A percentile compares a stretch with the other conserved stretches of the same genome.
Conservation (phyloP, 92 coral and sea anemone genomes). For the Phymanthus crucifer region DNA sequence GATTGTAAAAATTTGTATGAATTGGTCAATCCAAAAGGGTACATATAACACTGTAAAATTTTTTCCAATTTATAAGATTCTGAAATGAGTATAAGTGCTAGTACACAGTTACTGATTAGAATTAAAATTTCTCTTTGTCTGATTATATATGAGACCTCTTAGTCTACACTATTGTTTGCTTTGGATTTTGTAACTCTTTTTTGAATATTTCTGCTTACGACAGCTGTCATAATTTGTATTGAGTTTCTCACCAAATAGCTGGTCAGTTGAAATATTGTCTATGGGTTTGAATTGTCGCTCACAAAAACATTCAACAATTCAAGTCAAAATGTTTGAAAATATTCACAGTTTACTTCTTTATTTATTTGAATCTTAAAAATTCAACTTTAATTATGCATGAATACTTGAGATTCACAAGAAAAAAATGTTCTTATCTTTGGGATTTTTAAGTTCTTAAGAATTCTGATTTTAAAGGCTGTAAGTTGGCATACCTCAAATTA, state of each 20-base stretch:
- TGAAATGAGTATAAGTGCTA: too few relatives aligned
- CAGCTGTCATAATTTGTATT: not conserved
- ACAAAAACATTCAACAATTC: not conserved
- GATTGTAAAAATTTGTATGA: too few relatives aligned
- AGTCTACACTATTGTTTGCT: not conserved
- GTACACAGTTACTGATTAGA: too few relatives aligned
- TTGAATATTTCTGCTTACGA: not conserved
- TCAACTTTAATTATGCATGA: not conserved
- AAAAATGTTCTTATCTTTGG: not conserved
- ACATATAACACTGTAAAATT: too few relatives aligned
- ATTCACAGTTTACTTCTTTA: not conserved
- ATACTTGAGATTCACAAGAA: not conserved
- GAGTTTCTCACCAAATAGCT: not conserved
- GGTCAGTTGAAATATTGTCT: not conserved
- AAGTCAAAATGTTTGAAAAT: not conserved
- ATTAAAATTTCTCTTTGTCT: not conserved
- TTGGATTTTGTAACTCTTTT: not conserved
- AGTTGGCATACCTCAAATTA: too few relatives aligned
- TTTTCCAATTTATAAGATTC: too few relatives aligned
- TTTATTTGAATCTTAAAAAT: not conserved
- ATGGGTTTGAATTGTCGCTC: not conserved
- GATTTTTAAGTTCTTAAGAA: not conserved
- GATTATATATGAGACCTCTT: not conserved
- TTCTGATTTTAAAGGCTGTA: not conserved
- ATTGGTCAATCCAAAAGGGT: too few relatives aligned